A percentile compares a stretch with the other conserved stretches of the same genome.
phyloP scores from a whole-genome alignment of 2,888 invertebrate genomes.

The Melitaea athalia region DNA sequence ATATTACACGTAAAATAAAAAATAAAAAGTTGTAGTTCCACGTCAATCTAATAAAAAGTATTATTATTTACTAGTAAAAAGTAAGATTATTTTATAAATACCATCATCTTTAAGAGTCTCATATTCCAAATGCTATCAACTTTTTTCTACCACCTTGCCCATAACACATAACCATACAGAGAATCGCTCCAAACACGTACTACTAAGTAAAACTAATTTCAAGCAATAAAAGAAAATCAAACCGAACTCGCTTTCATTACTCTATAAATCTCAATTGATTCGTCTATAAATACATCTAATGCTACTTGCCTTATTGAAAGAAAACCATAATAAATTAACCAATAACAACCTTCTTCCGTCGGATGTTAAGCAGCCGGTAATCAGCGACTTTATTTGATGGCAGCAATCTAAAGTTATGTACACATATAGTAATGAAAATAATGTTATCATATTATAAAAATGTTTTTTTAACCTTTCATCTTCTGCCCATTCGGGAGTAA shows the following conservation, averaged over 20 bases:
- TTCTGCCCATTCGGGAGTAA: not conserved
- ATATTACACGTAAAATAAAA: too few relatives aligned
- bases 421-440: slow-evolving; percentile 2
- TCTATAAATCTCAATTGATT: slow-evolving; percentile 35
- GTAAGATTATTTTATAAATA: too few relatives aligned
- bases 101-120: not conserved
- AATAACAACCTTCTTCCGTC: slow-evolving; percentile 36
- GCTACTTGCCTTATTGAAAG: slow-evolving; percentile 33
- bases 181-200: not conserved
- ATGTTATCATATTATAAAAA: not conserved
- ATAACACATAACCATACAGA: not conserved
- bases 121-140: not conserved
- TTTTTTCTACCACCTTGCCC: too few relatives aligned
- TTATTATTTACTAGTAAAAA: too few relatives aligned
- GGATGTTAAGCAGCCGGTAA: slow-evolving; percentile 35
- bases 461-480: not conserved
- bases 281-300: slow-evolving; percentile 30
- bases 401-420: slow-evolving; percentile 23
- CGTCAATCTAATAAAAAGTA: too few relatives aligned
- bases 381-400: slow-evolving; percentile 33
- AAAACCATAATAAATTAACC: slow-evolving; percentile 37
- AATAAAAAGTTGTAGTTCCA: too few relatives aligned
- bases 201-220: not conserved
- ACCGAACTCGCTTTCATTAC: slow-evolving; percentile 28
- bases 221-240: slow-evolving; percentile 10